phyloP scores from a whole-genome alignment of 2,113 vertebrate species.

The Hyla sarda region DNA sequence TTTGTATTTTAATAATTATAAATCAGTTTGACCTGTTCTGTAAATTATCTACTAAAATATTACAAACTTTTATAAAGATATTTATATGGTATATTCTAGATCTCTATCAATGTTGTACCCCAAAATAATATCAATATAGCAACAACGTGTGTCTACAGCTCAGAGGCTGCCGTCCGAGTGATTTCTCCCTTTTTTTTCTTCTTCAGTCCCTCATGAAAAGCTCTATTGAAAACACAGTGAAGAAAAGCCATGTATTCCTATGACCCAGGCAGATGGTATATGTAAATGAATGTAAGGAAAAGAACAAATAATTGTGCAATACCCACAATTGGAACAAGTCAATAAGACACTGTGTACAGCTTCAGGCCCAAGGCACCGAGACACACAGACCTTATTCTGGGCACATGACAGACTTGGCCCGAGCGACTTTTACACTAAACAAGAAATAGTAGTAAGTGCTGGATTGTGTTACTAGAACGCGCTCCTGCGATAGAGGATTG shows the following conservation, averaged over 20 bases:
- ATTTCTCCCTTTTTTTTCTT: neutral
- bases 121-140: neutral
- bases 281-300: constrained; percentile 33
- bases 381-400: neutral
- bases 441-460: neutral
- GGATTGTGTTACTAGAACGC: constrained; percentile 5
- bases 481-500: neutral
- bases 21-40: too few relatives aligned
- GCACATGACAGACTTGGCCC: neutral
- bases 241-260: constrained; percentile 1
- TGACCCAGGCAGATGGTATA: constrained; percentile 20
- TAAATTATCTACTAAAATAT: too few relatives aligned
- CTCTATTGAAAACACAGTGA: constrained; percentile 19
- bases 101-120: neutral
- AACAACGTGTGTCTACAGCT: neutral
- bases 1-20: too few relatives aligned
- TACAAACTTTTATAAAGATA: too few relatives aligned
- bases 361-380: neutral
- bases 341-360: neutral
- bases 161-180: neutral
- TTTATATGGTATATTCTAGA: too few relatives aligned
- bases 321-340: neutral
- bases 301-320: constrained; percentile 18
- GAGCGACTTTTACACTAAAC: neutral
- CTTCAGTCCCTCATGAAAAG: constrained; percentile 13